Evolutionary conservation across 2,113 vertebrate genomes (phyloP).

Genomic region (Cavia porcellus): DNA sequence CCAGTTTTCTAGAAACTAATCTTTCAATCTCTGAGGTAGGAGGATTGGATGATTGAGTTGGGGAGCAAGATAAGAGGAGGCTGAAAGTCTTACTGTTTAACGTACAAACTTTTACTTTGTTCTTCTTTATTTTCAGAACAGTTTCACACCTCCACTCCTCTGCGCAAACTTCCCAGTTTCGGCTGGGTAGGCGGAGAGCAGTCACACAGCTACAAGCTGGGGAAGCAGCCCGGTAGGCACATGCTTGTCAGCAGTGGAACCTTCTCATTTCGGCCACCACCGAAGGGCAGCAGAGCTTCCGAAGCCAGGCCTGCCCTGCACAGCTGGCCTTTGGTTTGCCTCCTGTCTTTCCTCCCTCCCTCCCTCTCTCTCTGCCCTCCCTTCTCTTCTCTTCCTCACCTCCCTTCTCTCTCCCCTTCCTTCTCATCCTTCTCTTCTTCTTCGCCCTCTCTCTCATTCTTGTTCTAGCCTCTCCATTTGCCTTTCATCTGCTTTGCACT

Average conservation of each 20-base stretch:
- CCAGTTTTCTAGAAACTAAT: neutral
- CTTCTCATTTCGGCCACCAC: neutral
- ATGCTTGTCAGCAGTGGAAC: neutral
- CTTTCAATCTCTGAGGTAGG: neutral
- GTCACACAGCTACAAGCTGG: neutral
- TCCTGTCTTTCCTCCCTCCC: neutral
- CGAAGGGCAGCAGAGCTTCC: neutral
- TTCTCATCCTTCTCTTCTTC: neutral
- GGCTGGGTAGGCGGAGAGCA: neutral
- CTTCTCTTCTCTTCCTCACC: neutral
- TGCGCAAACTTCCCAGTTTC: neutral
- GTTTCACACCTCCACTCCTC: neutral
- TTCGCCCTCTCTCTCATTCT: neutral
- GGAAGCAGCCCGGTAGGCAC: no score
- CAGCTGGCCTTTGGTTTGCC: neutral
- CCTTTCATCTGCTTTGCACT: neutral
- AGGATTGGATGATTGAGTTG: neutral
- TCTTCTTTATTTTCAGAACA: conserved; percentile 14
- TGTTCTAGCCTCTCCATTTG: neutral
- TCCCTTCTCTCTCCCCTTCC: neutral
- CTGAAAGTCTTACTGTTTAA: neutral
- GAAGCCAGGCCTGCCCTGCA: neutral
- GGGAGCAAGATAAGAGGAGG: neutral
- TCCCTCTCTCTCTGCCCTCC: no score
- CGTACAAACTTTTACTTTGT: neutral